A percentile compares a stretch with the other conserved stretches of the same genome.
These are phyloP conservation scores for Campoplex capitator DNA, from an alignment of 2,888 invertebrate species.

Conservation along the genomic window DNA sequence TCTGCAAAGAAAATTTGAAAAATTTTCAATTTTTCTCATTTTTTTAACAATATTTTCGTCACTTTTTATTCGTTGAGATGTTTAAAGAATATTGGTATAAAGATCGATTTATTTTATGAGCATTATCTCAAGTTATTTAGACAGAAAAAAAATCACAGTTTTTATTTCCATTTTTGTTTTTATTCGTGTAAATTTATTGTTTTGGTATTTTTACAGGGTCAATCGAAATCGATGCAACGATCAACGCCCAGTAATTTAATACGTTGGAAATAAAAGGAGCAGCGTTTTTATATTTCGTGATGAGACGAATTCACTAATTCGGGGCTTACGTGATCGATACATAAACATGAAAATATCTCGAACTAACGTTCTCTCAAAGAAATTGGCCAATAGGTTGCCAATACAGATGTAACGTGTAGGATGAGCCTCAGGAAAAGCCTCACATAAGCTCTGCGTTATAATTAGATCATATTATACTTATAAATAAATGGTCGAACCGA, in stretches of 20 bases:
- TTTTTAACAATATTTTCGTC: not conserved
- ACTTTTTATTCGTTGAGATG: too few species aligned
- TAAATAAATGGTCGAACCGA: slow-evolving; percentile 60
- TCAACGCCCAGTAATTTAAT: not conserved
- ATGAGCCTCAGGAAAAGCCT: slow-evolving; percentile 54
- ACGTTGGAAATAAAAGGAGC: not conserved
- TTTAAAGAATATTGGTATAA: too few species aligned
- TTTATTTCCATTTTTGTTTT: not conserved
- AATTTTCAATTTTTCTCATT: not conserved
- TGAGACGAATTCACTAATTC: slow-evolving; percentile 12
- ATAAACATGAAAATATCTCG: not conserved
- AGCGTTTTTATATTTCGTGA: not conserved
- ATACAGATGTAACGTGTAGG: slow-evolving; percentile 57
- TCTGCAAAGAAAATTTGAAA: not conserved
- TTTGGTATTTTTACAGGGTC: not conserved
- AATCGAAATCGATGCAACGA: not conserved
- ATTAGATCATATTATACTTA: slow-evolving; percentile 69
- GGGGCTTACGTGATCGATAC: not conserved
- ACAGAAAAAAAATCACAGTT: too few species aligned
- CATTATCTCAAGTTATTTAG: not conserved
- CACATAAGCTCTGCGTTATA: slow-evolving; percentile 65
- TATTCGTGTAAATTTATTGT: too few species aligned
- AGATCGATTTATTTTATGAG: not conserved
- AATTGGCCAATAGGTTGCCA: slow-evolving; percentile 36
- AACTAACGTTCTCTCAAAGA: slow-evolving; percentile 20